phyloP scores from a whole-genome alignment of 2,113 vertebrate genomes.

The Apteryx mantelli region DNA sequence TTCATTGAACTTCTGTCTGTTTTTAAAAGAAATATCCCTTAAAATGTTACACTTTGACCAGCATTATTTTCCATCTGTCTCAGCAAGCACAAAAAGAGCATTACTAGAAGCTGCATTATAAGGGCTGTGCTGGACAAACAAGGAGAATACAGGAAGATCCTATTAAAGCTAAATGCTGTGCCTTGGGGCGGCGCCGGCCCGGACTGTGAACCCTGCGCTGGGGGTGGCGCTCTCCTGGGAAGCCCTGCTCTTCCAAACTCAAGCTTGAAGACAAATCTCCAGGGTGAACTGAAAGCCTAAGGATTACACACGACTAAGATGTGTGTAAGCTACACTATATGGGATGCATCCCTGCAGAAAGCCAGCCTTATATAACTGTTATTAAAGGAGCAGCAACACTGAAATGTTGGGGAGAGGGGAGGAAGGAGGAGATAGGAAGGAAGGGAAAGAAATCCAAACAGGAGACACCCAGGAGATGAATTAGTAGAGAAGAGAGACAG shows the following conservation, averaged over 20 bases:
- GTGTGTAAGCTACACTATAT: background rate
- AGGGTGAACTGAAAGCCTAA: background rate
- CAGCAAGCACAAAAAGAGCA: background rate
- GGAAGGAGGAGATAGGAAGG: background rate
- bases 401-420: background rate
- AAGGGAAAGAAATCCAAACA: background rate
- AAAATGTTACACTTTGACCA: background rate
- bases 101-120: background rate
- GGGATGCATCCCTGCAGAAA: fast-evolving
- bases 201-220: background rate
- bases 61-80: background rate
- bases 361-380: background rate
- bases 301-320: background rate
- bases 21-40: background rate
- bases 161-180: background rate
- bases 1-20: background rate
- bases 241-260: background rate
- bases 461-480: background rate
- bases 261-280: background rate
- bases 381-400: background rate
- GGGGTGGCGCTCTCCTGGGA: background rate
- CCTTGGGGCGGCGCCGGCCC: fast-evolving
- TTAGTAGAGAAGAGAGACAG: background rate
- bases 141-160: background rate
- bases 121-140: fast-evolving